A percentile compares a stretch with the other conserved stretches of the same genome.
These are phyloP conservation scores for Holothuria scabra DNA, from an alignment of 53 echinoderm and acorn worm genomes.

Conservation along the genomic window DNA sequence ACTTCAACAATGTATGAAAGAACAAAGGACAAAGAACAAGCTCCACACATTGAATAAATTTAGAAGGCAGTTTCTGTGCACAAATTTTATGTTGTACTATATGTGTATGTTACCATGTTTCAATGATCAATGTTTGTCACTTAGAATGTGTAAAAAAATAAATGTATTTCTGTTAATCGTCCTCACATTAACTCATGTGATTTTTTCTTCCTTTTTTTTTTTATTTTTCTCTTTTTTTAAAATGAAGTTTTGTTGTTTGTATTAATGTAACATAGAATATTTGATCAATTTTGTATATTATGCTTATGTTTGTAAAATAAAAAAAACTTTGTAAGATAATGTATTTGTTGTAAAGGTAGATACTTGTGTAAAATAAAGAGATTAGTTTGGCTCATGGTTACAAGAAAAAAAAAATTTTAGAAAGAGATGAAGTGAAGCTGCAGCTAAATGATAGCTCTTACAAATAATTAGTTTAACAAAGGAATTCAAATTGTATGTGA, in stretches of 20 bases:
- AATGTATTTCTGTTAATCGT: not conserved
- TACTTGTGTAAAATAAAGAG: too few species aligned
- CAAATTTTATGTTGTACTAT: too few species aligned
- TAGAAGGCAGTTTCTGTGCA: too few species aligned
- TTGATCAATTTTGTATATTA: not conserved
- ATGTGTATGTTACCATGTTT: not conserved
- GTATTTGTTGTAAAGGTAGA: not conserved
- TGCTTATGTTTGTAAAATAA: not conserved
- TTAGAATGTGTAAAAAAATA: slow-evolving; percentile 12
- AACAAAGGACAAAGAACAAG: too few species aligned
- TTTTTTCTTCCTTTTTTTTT: not conserved
- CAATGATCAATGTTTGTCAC: not conserved
- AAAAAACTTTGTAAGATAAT: not conserved
- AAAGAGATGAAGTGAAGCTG: too few species aligned
- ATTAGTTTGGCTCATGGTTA: too few species aligned
- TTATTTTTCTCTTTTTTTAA: slow-evolving; percentile 6
- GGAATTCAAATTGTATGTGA: too few species aligned
- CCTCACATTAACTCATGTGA: not conserved
- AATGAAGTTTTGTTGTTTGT: not conserved
- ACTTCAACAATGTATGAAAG: too few species aligned
- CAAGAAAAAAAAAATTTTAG: too few species aligned
- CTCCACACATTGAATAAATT: too few species aligned
- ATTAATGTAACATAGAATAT: not conserved
- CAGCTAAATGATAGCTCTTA: too few species aligned
- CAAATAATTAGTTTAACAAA: too few species aligned